Percentiles rank a stretch among this genome's conserved stretches.
Evolutionary conservation across 2,888 invertebrate genomes (phyloP).

Genomic region (Amblyjoppa proteus): DNA sequence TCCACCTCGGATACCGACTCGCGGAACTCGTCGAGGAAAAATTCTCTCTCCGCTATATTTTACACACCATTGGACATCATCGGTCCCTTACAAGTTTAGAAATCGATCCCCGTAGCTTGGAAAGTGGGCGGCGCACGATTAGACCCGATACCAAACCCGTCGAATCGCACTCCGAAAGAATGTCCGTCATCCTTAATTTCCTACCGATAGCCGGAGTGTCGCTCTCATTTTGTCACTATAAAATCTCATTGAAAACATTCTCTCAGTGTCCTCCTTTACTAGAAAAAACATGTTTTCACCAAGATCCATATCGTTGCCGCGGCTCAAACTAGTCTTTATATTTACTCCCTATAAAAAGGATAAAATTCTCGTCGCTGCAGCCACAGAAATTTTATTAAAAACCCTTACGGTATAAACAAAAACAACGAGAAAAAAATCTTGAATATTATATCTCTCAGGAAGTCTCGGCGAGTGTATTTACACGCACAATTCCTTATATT

Average conservation of each 20-base stretch:
- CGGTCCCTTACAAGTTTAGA: slow-evolving; percentile 36
- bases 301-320: no score
- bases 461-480: no score
- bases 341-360: no score
- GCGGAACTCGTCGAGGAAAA: slow-evolving; percentile 37
- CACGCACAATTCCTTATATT: no score
- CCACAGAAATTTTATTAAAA: no score
- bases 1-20: slow-evolving; percentile 2
- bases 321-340: no score
- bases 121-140: slow-evolving; percentile 22
- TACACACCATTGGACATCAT: slow-evolving; percentile 10
- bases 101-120: slow-evolving; percentile 37
- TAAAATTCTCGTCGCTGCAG: no score
- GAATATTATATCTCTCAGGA: no score
- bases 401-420: background rate
- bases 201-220: slow-evolving; percentile 53
- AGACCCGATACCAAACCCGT: slow-evolving; percentile 4
- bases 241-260: background rate
- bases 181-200: slow-evolving; percentile 41
- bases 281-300: background rate
- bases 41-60: slow-evolving; percentile 3
- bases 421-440: no score
- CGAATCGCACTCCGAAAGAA: slow-evolving; percentile 3
- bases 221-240: background rate
- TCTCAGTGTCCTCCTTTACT: background rate